Base-by-base conservation (phyloP, 2,888 invertebrate species). In the Scelioninae gen. 2 region DNA sequence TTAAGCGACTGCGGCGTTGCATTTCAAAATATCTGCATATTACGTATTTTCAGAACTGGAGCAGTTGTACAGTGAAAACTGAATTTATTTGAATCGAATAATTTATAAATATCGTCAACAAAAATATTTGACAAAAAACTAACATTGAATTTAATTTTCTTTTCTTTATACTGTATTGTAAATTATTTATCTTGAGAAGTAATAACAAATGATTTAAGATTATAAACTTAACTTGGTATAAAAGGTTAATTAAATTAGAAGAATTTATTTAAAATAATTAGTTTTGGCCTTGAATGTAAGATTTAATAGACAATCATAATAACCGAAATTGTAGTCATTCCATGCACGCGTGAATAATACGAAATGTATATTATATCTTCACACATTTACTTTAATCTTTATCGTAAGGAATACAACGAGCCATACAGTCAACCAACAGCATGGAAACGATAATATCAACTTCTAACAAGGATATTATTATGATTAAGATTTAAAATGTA, bases 361-460 rank as follows among this genome's bases (percentile, higher is more conserved):
- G 57, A 45, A 71, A 64, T 43, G 70, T 57, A 31, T 55, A 43
- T 50, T 71, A 48, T 64, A 71, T 71, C 58, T 64, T 58, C 31
- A 5, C 15, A n/a, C 63, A 45, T 63, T 71, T 45, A 55, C 57
- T 64, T 71, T 71, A 71, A 71, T 71, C 57, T 71, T 63, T 52
- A 57, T 57, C 63, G 63, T 70, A 58, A 71, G 70, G 70, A 64
- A 64, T 71, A 71, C 58, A 64, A 58, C 28, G 18, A 31, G 50
- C 50, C 37, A 50, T 70, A 63, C 15, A 64, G 55, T 64, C 57
- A 64, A 52, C 45, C 68, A 46, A 41, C 60, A 60, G 58, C 31
- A 37, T 61, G 37, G 18, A 19, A 63, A 57, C 41, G 70, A 70
- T 70, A 69, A 61, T 48, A 70, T 70, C 70, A 55, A 52, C 46